Percentiles rank a stretch among this genome's conserved stretches.
phyloP scores from a whole-genome alignment of 2,888 invertebrate species.

The Acanthosoma haemorrhoidale region DNA sequence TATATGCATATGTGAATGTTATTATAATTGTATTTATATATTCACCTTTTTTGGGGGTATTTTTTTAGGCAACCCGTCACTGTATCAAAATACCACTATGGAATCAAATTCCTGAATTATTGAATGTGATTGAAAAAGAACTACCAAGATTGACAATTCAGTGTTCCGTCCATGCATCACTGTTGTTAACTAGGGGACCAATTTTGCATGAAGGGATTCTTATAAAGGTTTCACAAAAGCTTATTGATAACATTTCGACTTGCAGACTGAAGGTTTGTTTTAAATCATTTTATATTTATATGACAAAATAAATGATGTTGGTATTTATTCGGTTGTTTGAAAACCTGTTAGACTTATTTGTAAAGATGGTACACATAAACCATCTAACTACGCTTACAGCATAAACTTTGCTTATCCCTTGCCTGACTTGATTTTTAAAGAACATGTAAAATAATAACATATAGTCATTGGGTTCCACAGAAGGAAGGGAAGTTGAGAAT shows the following conservation, averaged over 20 bases:
- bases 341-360: too few relatives aligned
- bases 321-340: too few relatives aligned
- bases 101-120: slow-evolving; percentile 22
- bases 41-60: not conserved
- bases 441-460: too few relatives aligned
- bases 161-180: slow-evolving; percentile 28
- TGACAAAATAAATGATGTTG: not conserved
- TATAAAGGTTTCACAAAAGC: slow-evolving; percentile 28
- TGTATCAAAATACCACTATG: slow-evolving; percentile 28
- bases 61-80: slow-evolving; percentile 31
- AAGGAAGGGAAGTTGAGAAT: too few relatives aligned
- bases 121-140: slow-evolving; percentile 28
- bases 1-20: too few relatives aligned
- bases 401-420: too few relatives aligned
- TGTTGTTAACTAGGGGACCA: slow-evolving; percentile 25
- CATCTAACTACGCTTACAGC: too few relatives aligned
- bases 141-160: slow-evolving; percentile 29
- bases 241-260: slow-evolving; percentile 25
- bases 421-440: too few relatives aligned
- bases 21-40: not conserved
- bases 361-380: too few relatives aligned
- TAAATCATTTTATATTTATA: not conserved
- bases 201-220: slow-evolving; percentile 23
- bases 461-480: too few relatives aligned
- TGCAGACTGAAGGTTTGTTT: slow-evolving; percentile 33